Base-by-base conservation (phyloP, 2,888 invertebrate genomes). In the Eupithecia centaureata region DNA sequence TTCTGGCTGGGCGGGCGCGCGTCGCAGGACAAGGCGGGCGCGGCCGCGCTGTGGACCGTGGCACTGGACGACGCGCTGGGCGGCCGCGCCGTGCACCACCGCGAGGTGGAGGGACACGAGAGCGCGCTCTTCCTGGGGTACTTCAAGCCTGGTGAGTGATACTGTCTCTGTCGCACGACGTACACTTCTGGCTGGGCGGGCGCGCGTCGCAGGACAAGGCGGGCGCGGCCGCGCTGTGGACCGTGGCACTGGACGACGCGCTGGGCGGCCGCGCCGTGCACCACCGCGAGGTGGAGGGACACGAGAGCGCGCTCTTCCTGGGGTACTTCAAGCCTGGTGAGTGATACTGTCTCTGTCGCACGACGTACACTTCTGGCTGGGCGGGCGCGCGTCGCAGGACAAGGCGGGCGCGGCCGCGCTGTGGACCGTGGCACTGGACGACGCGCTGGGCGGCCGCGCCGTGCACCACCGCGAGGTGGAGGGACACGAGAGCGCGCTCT, bases 301-400 rank as follows among this genome's bases (percentile, higher is more conserved):
- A 98, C 82, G 98, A 98, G 89, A 96, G 97, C 0, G 95, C 96
- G 77, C 86, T 95, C 75, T 98, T 98, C 89, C 88, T 97, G 33
- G 96, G 97, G 1, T 96, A 97, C 85, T 98, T 98, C 84, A 95
- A 95, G 79, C 94, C 95, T 77, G 95, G 95, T 95, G 8, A 51
- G 66, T 63, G n/a, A n/a, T n/a, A n/a, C n/a, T n/a, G n/a, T n/a
- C n/a, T n/a, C n/a, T n/a, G n/a, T n/a, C n/a, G n/a, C 96, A 97
- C 95, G 97, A 98, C 83, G 95, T 97, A 2, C 97, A 98, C 86
- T 98, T 97, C 91, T 98, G 98, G 98, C 92, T 98, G n/a, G 98
- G 98, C 28, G 94, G 94, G 59, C 95, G 97, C 77, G 96, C 97
- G 0, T 95, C 96, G 0, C 96, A 96, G 84, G 96, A 97, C 86